Evolutionary conservation across 2,888 invertebrate species (phyloP), one percentile per base, ranked within the genome.

Genomic region (Plutella xylostella): DNA sequence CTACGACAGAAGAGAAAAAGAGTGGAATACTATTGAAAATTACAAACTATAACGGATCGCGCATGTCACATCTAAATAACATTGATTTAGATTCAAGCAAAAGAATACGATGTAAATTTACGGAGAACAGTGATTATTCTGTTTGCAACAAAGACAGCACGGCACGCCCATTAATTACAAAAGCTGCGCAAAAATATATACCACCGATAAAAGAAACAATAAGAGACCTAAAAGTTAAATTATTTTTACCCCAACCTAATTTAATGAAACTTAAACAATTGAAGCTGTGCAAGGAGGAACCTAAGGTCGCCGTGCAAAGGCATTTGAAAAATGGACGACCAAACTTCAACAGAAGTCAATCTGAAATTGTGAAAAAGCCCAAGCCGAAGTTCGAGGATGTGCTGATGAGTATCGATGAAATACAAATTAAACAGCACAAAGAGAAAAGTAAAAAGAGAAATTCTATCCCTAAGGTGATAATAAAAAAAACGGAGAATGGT

Each of bases 301-400:
- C 69, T 65, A 78, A 73, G 60, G 54, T 37, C 46, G 46, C 42
- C 28, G 44, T 45, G 42, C 45, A 60, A 54, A 68, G 67, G 53
- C 53, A 35, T 38, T 48, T 49, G 53, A 52, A 59, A 51, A 45
- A 17, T 31, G 12, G 18, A 41, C 9, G 20, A 14, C 46, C 56
- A 55, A 54, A 52, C 15, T 37, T 41, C 40, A 42, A 45, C 19
- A 31, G 50, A 45, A 59, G 52, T 50, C 56, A 55, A 47, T 12
- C 18, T 9, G 64, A 62, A 49, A 55, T 58, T 52, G 55, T 61
- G 60, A 82, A 76, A 56, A 82, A 80, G 59, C 55, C 58, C 46
- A 85, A 83, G 60, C 84, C 80, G 40, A 83, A 77, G 59, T 85
- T 85, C 59, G 85, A 85, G 64, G 85, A 85, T 60, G 85, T 85